phyloP scores from a whole-genome alignment of 2,888 invertebrate species.

The Lasioglossum vierecki region DNA sequence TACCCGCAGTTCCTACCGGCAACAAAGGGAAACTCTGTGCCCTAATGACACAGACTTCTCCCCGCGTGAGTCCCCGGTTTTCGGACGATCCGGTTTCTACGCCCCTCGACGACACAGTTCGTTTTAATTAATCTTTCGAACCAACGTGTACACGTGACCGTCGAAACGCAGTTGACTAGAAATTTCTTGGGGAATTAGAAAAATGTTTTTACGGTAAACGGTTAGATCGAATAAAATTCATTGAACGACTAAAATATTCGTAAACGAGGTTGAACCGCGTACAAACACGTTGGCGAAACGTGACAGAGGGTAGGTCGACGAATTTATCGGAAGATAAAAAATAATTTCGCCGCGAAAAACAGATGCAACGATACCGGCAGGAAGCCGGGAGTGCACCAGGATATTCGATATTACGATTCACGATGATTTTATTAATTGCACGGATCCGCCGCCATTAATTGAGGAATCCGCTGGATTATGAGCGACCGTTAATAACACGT shows the following conservation, averaged over 20 bases:
- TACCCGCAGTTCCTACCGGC: slow-evolving; percentile 76
- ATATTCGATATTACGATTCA: slow-evolving; percentile 19
- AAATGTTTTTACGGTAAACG: background rate
- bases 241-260: background rate
- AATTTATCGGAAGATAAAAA: background rate
- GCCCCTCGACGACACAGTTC: background rate
- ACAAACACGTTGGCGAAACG: background rate
- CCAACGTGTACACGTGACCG: background rate
- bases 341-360: background rate
- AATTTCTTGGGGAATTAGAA: background rate
- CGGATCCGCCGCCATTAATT: slow-evolving; percentile 13
- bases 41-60: slow-evolving; percentile 64
- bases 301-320: background rate
- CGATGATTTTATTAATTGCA: slow-evolving; percentile 40
- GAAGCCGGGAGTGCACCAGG: background rate
- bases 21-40: slow-evolving; percentile 64
- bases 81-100: slow-evolving; percentile 39
- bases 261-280: background rate
- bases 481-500: slow-evolving; percentile 37
- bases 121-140: slow-evolving; percentile 11
- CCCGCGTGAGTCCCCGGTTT: slow-evolving; percentile 55
- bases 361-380: background rate
- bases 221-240: background rate
- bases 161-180: background rate
- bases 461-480: slow-evolving; percentile 24